phyloP scores from a whole-genome alignment of 2,113 vertebrate species.

The Gallinago undulata region DNA sequence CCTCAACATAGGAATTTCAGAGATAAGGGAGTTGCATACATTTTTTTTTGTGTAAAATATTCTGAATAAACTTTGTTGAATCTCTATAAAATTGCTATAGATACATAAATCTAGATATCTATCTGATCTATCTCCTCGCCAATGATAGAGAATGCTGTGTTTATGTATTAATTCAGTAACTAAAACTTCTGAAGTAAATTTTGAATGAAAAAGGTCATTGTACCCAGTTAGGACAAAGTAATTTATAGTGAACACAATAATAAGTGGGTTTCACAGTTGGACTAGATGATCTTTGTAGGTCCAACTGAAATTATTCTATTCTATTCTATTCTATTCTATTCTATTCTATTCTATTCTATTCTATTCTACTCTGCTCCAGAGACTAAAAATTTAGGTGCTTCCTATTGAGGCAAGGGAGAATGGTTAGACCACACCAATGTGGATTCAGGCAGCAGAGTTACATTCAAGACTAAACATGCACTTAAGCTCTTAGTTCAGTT shows the following conservation, averaged over 20 bases:
- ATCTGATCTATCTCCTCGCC: not conserved
- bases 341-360: not conserved
- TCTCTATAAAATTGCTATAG: not conserved
- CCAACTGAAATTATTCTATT: not conserved
- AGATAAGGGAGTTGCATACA: not conserved
- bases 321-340: not conserved
- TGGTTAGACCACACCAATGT: not conserved
- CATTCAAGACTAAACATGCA: not conserved
- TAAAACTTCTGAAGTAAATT: not conserved
- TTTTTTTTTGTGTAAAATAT: not conserved
- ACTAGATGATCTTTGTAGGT: not conserved
- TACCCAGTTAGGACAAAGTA: not conserved
- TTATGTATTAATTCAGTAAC: not conserved
- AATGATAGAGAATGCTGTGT: not conserved
- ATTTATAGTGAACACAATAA: not conserved
- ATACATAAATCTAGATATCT: not conserved
- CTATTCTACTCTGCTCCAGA: not conserved
- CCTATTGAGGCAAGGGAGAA: not conserved
- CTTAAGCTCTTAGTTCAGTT: not conserved
- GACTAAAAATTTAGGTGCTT: not conserved
- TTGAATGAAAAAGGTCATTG: not conserved
- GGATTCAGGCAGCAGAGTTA: not conserved
- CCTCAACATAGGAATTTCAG: not conserved
- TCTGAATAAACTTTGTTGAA: not conserved
- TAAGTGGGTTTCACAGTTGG: not conserved